A percentile compares a stretch with the other conserved stretches of the same genome.
These are phyloP conservation scores for Guaruba guarouba DNA, from an alignment of 2,113 vertebrate genomes.

Conservation along the genomic window DNA sequence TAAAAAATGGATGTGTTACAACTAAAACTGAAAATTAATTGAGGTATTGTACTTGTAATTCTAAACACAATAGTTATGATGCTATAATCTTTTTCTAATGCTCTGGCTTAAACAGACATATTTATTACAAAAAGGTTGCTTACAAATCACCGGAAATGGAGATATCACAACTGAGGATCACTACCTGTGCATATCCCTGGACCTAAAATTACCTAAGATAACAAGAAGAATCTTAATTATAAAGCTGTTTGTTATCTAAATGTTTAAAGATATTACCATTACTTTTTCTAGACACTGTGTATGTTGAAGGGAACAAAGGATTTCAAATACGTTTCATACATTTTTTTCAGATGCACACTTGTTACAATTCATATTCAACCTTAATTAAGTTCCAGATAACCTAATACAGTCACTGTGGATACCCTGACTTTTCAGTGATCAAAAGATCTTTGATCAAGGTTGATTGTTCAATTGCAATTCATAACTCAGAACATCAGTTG, in stretches of 20 bases:
- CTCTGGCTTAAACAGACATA: not conserved
- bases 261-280: not conserved
- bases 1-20: not conserved
- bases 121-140: not conserved
- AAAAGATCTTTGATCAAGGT: not conserved
- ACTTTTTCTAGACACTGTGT: not conserved
- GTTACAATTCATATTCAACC: not conserved
- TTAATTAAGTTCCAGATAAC: not conserved
- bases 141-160: not conserved
- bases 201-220: not conserved
- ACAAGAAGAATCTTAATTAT: not conserved
- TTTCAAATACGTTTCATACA: not conserved
- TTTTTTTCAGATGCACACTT: not conserved
- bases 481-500: not conserved
- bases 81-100: not conserved
- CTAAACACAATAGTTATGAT: not conserved
- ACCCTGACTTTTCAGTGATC: slow-evolving; percentile 18
- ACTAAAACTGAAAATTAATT: not conserved
- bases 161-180: not conserved
- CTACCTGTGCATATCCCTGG: not conserved
- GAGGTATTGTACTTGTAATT: not conserved
- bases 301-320: not conserved
- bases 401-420: not conserved
- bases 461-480: not conserved
- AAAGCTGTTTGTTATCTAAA: not conserved